Evolutionary conservation across 1,140 invertebrate species (phyloP).

Genomic region (Pseudoatta argentina): DNA sequence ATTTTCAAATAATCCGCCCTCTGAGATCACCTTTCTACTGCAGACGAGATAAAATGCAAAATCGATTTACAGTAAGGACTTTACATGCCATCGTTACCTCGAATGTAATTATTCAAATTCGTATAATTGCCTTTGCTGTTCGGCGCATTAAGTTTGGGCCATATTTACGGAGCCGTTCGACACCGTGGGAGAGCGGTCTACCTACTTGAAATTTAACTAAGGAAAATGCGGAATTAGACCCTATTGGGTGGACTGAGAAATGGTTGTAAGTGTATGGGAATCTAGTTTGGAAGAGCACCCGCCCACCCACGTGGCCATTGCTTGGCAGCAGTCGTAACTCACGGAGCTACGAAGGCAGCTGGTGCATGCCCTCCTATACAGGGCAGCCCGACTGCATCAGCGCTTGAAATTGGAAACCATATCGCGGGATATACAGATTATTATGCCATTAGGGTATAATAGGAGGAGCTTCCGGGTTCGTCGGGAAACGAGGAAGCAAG

Average conservation of each 20-base stretch:
- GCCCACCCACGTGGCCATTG: slow-evolving; percentile 70
- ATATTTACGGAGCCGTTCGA: slow-evolving; percentile 20
- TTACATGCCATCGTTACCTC: slow-evolving; percentile 16
- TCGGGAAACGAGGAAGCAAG: slow-evolving; percentile 72
- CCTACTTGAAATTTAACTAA: slow-evolving; percentile 24
- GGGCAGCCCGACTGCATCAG: slow-evolving; percentile 74
- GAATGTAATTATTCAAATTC: slow-evolving; percentile 49
- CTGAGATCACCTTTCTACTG: neutral
- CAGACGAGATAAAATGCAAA: slow-evolving; percentile 25
- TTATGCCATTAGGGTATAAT: slow-evolving; percentile 80
- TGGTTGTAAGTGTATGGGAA: slow-evolving; percentile 36
- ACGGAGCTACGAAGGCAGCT: slow-evolving; percentile 68
- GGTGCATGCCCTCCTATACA: slow-evolving; percentile 65
- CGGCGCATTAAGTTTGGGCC: slow-evolving; percentile 16
- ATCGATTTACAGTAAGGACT: slow-evolving; percentile 36
- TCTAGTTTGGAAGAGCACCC: slow-evolving; percentile 57
- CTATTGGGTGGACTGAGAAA: slow-evolving; percentile 29
- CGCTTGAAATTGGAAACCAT: slow-evolving; percentile 80
- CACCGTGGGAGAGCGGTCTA: neutral
- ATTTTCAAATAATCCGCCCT: slow-evolving; percentile 13
- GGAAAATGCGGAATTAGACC: slow-evolving; percentile 19
- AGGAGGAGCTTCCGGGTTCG: slow-evolving; percentile 70
- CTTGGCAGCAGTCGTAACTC: slow-evolving; percentile 73
- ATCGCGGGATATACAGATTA: slow-evolving; percentile 80
- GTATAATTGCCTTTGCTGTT: slow-evolving; percentile 38